Percentiles rank a stretch among this genome's conserved stretches.
Evolutionary conservation across 2,888 invertebrate genomes (phyloP).

Genomic region (Noctua fimbriata): DNA sequence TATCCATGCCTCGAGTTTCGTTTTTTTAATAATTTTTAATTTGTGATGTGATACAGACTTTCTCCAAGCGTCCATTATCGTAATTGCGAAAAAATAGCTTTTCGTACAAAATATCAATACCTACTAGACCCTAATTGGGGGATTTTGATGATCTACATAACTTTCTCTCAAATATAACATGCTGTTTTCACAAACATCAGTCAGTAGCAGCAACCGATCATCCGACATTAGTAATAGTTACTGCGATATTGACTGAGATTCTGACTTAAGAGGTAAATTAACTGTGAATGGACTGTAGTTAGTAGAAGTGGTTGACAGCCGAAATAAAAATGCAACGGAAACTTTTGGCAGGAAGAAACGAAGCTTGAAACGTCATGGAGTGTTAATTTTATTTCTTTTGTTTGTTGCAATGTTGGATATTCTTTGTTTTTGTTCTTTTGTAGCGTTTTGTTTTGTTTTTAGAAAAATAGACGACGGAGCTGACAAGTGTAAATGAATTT

Average conservation of each 20-base stretch:
- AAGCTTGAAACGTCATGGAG: conserved; percentile 28
- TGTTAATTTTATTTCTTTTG: conserved; percentile 49
- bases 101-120: too few species aligned
- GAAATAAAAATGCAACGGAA: conserved; percentile 40
- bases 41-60: too few species aligned
- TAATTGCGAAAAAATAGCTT: too few species aligned
- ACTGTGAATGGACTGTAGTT: not conserved
- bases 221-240: not conserved
- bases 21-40: too few species aligned
- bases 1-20: not conserved
- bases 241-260: not conserved
- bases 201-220: not conserved
- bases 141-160: not conserved
- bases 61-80: too few species aligned
- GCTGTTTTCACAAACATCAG: not conserved
- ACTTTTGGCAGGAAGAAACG: conserved; percentile 21
- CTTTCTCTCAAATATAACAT: not conserved
- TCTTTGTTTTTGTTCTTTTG: conserved; percentile 13
- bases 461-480: not conserved
- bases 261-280: not conserved
- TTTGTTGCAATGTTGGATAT: conserved; percentile 2
- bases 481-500: not conserved
- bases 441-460: conserved; percentile 15
- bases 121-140: not conserved
- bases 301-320: conserved; percentile 38